Conservation (phyloP, 2,888 invertebrate genomes). For the Tinea trinotella region DNA sequence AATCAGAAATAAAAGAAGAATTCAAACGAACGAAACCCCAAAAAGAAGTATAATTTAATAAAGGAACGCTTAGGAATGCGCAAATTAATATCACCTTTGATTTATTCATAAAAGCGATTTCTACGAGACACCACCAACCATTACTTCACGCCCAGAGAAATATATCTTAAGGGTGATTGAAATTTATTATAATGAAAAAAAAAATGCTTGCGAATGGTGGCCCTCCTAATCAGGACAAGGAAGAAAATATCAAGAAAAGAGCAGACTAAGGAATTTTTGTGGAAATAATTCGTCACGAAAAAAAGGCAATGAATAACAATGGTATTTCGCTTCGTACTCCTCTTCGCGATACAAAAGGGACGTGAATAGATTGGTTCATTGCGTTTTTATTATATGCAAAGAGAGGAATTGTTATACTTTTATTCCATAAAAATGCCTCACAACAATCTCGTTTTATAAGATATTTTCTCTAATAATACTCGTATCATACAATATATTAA, state of each 20-base stretch:
- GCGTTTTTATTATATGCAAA: conserved; percentile 13
- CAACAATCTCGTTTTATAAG: no score
- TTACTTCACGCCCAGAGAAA: conserved; percentile 3
- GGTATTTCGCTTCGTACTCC: conserved; percentile 6
- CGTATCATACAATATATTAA: no score
- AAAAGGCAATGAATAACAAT: conserved; percentile 16
- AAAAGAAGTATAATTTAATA: conserved; percentile 10
- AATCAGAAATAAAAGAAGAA: neutral
- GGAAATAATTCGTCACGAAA: conserved; percentile 12
- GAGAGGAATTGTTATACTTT: neutral
- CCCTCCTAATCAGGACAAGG: conserved; percentile 20
- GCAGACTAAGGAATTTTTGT: conserved; percentile 20
- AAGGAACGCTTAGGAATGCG: conserved; percentile 9
- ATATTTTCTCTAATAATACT: no score
- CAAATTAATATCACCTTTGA: conserved; percentile 21
- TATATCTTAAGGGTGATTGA: conserved; percentile 7
- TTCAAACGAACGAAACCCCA: neutral
- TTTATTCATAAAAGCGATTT: conserved; percentile 18
- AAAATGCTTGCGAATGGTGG: conserved; percentile 18
- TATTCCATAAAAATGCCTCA: conserved; percentile 5
- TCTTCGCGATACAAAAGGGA: conserved; percentile 10
- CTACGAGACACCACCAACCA: neutral
- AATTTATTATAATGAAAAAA: conserved; percentile 22
- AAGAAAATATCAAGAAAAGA: neutral
- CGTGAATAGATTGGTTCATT: conserved; percentile 15